Base-by-base conservation (phyloP, 2,113 vertebrate genomes). In the Halcyon senegalensis region DNA sequence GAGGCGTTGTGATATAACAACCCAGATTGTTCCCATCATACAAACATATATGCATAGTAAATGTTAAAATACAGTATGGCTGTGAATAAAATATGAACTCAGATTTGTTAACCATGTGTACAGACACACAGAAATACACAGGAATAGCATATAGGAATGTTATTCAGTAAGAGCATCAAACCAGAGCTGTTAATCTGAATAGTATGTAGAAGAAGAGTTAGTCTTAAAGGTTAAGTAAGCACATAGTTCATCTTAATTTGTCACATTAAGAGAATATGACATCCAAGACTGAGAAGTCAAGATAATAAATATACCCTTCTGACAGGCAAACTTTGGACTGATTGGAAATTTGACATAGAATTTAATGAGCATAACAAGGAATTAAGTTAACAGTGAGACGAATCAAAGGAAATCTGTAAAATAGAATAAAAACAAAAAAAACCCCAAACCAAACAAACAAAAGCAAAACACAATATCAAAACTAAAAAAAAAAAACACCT, bases 21-120 rank as follows among this genome's bases (percentile, higher is more conserved):
- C 43, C 23, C 62, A 87, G 72, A 89, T 43, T 81, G 19, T 74
- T 90, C 68, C 27, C 30, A 48, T 77, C 5, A 6, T 81, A 37
- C 44, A 81, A 93, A 74, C 31, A 70, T 77, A 73, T 23, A 88
- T 2, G 6, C 7, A 10, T 66, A 50, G 41, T 63, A 92, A 90
- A 59, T 70, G 67, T 80, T 92, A 83, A 86, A 92, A 92, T 80
- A 88, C 33, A 73, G 27, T 84, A 84, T 80, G 25, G 25, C 64
- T 91, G 72, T 84, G 84, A 86, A 74, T 81, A 86, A 92, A 96
- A 91, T 89, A 93, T 41, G n/a, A 86, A 73, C 17, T 66, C 72
- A 87, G 43, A 76, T 84, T 84, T 62, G 25, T 80, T 84, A 95
- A 58, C 68, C 68, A n/a, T 95, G 95, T 31, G 25, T 73, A 76